Evolutionary conservation across 2,797 vertebrate species (phyloP).

Genomic region (Oceanodroma leucorhoa): DNA sequence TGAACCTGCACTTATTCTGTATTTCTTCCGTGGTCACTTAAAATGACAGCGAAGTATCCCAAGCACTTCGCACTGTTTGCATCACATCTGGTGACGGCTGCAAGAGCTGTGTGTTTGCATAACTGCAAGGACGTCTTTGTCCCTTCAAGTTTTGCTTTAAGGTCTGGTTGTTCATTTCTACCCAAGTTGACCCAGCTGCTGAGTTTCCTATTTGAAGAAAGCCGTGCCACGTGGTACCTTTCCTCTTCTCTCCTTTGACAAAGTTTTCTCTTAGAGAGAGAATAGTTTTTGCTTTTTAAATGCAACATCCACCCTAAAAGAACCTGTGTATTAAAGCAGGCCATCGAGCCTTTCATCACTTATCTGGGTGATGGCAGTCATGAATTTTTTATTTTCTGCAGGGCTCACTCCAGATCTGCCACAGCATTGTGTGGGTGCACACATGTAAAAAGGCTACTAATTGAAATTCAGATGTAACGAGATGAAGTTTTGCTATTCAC

Average conservation of each 20-base stretch:
- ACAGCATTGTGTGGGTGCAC: slow-evolving; percentile 64
- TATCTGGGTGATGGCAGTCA: slow-evolving; percentile 55
- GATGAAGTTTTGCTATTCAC: slow-evolving; percentile 71
- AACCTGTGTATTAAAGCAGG: slow-evolving; percentile 61
- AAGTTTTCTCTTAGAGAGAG: slow-evolving; percentile 11
- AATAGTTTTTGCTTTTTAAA: slow-evolving; percentile 17
- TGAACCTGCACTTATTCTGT: background rate
- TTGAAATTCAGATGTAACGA: slow-evolving; percentile 80
- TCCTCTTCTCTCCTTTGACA: background rate
- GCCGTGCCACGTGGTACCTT: background rate
- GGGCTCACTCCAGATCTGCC: slow-evolving; percentile 62
- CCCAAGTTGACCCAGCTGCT: background rate
- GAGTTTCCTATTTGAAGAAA: slow-evolving; percentile 21
- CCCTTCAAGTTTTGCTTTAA: background rate
- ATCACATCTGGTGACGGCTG: background rate
- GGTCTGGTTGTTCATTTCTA: background rate
- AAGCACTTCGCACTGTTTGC: background rate
- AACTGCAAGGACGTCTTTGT: background rate
- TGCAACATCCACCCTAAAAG: background rate
- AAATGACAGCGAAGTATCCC: background rate
- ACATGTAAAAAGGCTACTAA: slow-evolving; percentile 62
- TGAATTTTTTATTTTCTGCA: slow-evolving; percentile 76
- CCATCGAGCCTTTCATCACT: slow-evolving; percentile 62
- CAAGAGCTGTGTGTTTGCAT: rapidly evolving
- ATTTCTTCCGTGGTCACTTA: background rate